Conservation (phyloP, 2,797 vertebrate genomes). For the Halcyon badia region DNA sequence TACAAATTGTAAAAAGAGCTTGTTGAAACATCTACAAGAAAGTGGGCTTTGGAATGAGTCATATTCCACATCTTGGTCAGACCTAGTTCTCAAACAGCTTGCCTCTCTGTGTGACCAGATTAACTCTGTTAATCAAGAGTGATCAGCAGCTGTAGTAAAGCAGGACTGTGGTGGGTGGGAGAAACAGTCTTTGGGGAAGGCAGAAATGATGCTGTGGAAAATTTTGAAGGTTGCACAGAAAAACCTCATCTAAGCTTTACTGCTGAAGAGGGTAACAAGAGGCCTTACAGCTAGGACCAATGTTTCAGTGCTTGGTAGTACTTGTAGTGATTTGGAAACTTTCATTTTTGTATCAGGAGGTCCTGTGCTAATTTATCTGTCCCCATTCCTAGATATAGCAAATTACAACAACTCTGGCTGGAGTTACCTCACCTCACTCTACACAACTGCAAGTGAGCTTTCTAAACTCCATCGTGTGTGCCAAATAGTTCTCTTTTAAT, state of each 20-base stretch:
- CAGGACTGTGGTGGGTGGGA: fast-evolving
- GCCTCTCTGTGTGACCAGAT: background rate
- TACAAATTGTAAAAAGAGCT: background rate
- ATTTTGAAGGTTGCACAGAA: background rate
- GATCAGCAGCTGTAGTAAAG: background rate
- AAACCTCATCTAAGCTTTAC: background rate
- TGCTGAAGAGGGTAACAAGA: fast-evolving
- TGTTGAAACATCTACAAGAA: background rate
- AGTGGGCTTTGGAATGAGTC: fast-evolving
- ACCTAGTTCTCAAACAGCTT: background rate
- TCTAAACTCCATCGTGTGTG: background rate
- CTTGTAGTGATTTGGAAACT: background rate
- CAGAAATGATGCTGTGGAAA: background rate
- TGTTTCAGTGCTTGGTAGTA: background rate
- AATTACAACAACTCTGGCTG: background rate
- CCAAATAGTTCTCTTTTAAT: fast-evolving
- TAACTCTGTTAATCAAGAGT: background rate
- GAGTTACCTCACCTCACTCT: background rate
- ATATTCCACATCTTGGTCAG: background rate
- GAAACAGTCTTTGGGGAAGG: fast-evolving
- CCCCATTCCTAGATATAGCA: background rate
- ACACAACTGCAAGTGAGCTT: background rate
- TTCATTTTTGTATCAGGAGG: fast-evolving
- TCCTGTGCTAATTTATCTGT: background rate
- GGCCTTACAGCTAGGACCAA: fast-evolving